A percentile compares a stretch with the other conserved stretches of the same genome.
These are phyloP conservation scores for Poecilia gillii DNA, from an alignment of 2,797 vertebrate genomes.

Conservation along the genomic window DNA sequence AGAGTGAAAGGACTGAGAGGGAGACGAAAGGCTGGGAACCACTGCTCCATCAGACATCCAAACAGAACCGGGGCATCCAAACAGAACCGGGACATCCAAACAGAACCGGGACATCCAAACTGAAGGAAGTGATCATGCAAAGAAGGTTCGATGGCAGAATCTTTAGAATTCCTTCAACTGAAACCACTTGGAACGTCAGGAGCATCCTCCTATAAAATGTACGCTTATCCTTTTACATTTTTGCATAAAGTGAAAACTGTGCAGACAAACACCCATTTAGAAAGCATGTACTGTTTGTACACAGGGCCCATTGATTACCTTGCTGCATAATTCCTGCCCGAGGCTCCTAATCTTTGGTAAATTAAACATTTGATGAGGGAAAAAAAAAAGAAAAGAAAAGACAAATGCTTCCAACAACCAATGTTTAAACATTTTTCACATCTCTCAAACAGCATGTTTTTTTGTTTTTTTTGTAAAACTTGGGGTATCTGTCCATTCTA, in stretches of 20 bases:
- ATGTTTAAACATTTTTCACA: neutral
- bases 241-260: neutral
- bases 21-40: neutral
- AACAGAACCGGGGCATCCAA: neutral
- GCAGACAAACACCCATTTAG: neutral
- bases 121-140: neutral
- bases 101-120: neutral
- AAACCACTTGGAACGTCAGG: neutral
- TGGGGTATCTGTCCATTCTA: neutral
- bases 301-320: neutral
- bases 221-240: neutral
- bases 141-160: neutral
- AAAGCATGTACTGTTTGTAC: neutral
- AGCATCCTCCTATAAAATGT: neutral
- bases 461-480: neutral
- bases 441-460: neutral
- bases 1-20: neutral
- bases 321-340: slow-evolving; percentile 28
- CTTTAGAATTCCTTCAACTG: neutral
- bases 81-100: neutral
- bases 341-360: slow-evolving; percentile 58
- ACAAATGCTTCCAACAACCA: neutral
- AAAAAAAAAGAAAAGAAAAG: neutral
- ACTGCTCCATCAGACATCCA: neutral
- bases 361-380: slow-evolving; percentile 14